Evolutionary conservation across 2,113 vertebrate genomes (phyloP).

Genomic region (Macquaria ambigua): DNA sequence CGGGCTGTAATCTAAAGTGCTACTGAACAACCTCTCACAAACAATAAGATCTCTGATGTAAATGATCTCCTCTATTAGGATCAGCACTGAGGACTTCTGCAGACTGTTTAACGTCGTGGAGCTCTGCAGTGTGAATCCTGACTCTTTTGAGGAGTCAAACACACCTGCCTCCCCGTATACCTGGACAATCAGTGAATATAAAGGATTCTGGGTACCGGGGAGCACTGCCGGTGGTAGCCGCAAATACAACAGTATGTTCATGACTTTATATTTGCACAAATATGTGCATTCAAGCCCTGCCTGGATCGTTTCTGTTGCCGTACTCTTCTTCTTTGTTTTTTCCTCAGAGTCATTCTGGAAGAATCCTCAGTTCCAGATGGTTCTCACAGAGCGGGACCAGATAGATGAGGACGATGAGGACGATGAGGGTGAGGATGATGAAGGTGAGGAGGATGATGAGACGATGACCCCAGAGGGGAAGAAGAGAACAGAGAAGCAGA

Average conservation of each 20-base stretch:
- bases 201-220: slow-evolving; percentile 81
- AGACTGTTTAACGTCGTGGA: slow-evolving; percentile 81
- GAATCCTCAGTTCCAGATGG: slow-evolving; percentile 86
- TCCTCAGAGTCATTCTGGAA: slow-evolving; percentile 82
- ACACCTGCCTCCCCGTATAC: neutral
- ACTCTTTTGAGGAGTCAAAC: slow-evolving; percentile 59
- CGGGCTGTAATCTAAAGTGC: too few relatives aligned
- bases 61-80: slow-evolving; percentile 72
- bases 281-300: neutral
- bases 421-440: slow-evolving; percentile 61
- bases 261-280: neutral
- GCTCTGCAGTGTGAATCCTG: slow-evolving; percentile 84
- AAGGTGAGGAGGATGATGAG: slow-evolving; percentile 35
- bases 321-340: neutral
- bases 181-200: slow-evolving; percentile 82
- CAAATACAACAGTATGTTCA: slow-evolving; percentile 70
- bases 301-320: neutral
- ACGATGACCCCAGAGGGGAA: slow-evolving; percentile 36
- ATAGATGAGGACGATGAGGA: slow-evolving; percentile 60
- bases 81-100: slow-evolving; percentile 82
- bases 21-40: neutral
- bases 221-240: slow-evolving; percentile 85
- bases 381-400: slow-evolving; percentile 75
- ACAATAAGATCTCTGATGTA: neutral
- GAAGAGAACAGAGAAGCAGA: slow-evolving; percentile 58